Percentiles rank a stretch among this genome's conserved stretches.
phyloP scores from a whole-genome alignment of 1,140 invertebrate genomes.

The Lordiphosa collinella region DNA sequence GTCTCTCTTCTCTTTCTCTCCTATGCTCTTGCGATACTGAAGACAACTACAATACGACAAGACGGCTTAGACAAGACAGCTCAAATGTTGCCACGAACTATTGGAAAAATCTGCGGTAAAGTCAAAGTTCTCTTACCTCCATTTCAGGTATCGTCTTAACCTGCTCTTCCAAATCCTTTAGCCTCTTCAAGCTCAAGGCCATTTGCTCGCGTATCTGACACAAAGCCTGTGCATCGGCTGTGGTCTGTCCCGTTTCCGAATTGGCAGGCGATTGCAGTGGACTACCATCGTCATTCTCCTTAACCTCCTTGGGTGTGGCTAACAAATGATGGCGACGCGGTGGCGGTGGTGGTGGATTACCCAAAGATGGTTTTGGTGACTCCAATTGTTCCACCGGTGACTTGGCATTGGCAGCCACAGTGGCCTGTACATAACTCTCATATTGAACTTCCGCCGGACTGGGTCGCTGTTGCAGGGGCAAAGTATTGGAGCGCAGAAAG shows the following conservation, averaged over 20 bases:
- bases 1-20: too few species aligned
- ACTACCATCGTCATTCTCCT: constrained; percentile 35
- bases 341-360: constrained; percentile 49
- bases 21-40: too few species aligned
- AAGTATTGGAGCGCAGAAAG: constrained; percentile 59
- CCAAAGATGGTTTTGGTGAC: constrained; percentile 8
- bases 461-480: constrained; percentile 64
- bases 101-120: too few species aligned
- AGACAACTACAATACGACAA: too few species aligned
- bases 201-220: constrained; percentile 81
- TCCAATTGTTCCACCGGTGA: constrained; percentile 69
- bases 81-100: too few species aligned
- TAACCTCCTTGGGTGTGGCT: constrained; percentile 26
- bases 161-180: constrained; percentile 91
- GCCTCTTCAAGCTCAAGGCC: constrained; percentile 87
- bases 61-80: too few species aligned
- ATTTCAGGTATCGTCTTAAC: constrained; percentile 91
- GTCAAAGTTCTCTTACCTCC: constrained; percentile 83
- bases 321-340: constrained; percentile 55
- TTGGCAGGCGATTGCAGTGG: constrained; percentile 46
- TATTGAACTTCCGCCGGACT: constrained; percentile 73
- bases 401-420: constrained; percentile 75
- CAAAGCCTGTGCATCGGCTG: constrained; percentile 62
- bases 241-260: constrained; percentile 40
- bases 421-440: constrained; percentile 73